phyloP scores from a whole-genome alignment of 2,113 vertebrate species.

The Onychostruthus taczanowskii region DNA sequence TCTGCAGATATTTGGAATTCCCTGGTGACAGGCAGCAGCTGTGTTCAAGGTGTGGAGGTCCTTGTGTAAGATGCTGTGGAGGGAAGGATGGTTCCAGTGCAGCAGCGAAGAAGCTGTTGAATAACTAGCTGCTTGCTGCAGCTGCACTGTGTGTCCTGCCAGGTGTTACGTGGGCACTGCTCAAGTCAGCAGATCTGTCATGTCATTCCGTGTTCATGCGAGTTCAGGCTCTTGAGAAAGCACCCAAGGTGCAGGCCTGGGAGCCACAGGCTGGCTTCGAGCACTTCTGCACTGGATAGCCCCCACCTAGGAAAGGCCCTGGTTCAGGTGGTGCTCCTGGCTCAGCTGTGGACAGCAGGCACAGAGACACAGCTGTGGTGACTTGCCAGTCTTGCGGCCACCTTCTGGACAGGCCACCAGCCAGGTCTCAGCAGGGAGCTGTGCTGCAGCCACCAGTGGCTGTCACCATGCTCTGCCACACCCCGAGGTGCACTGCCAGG shows the following conservation, averaged over 20 bases:
- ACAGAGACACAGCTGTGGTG: neutral
- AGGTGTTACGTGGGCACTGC: neutral
- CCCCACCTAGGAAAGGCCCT: neutral
- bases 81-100: neutral
- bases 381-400: fast-evolving
- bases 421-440: neutral
- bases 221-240: neutral
- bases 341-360: no score
- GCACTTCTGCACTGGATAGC: neutral
- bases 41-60: neutral
- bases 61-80: neutral
- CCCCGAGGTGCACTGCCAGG: neutral
- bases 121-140: neutral
- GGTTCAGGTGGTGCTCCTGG: neutral
- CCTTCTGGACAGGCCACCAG: neutral
- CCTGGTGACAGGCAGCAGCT: fast-evolving
- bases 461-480: fast-evolving
- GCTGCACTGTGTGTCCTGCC: neutral
- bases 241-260: neutral
- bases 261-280: neutral
- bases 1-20: neutral
- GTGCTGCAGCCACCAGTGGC: neutral
- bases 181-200: neutral
- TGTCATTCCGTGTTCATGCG: fast-evolving
- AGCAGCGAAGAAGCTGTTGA: neutral